Conservation (phyloP, 2,797 vertebrate genomes). For the Hypotaenidia philippensis region DNA sequence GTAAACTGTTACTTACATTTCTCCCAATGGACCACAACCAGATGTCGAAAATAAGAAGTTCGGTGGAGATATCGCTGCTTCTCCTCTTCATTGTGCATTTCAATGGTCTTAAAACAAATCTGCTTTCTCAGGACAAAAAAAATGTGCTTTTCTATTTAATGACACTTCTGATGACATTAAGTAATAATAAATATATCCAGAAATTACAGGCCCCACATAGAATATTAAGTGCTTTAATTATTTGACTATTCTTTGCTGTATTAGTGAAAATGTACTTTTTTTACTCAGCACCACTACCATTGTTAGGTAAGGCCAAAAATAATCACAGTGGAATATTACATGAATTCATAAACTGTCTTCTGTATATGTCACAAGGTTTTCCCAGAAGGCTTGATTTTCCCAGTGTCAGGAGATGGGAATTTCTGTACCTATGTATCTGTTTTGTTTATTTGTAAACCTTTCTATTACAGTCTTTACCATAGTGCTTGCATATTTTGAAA, state of each 20-base stretch:
- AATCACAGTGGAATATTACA: not conserved
- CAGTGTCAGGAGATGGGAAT: not conserved
- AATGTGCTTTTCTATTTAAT: slow-evolving; percentile 65
- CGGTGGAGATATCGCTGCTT: slow-evolving; percentile 67
- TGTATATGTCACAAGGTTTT: slow-evolving; percentile 37
- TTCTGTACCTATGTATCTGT: slow-evolving; percentile 23
- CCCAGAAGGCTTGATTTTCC: slow-evolving; percentile 48
- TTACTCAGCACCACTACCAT: not conserved
- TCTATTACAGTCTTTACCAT: not conserved
- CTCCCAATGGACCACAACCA: slow-evolving; percentile 77
- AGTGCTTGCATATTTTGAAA: slow-evolving; percentile 47
- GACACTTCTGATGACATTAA: slow-evolving; percentile 75
- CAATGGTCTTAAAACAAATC: slow-evolving; percentile 78
- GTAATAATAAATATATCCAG: slow-evolving; percentile 70
- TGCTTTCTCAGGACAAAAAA: slow-evolving; percentile 72
- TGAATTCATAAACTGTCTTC: slow-evolving; percentile 26
- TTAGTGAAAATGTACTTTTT: slow-evolving; percentile 39
- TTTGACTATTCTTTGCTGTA: slow-evolving; percentile 36
- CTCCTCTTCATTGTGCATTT: slow-evolving; percentile 72
- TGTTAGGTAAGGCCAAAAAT: not conserved
- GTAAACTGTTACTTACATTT: slow-evolving; percentile 85
- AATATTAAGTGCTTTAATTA: slow-evolving; percentile 57
- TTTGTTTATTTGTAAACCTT: not conserved
- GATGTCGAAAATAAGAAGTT: slow-evolving; percentile 75
- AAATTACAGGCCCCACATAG: slow-evolving; percentile 45